These are phyloP conservation scores for Philypnodon macrostomus DNA, from an alignment of 2,797 vertebrate genomes.

Conservation along the genomic window DNA sequence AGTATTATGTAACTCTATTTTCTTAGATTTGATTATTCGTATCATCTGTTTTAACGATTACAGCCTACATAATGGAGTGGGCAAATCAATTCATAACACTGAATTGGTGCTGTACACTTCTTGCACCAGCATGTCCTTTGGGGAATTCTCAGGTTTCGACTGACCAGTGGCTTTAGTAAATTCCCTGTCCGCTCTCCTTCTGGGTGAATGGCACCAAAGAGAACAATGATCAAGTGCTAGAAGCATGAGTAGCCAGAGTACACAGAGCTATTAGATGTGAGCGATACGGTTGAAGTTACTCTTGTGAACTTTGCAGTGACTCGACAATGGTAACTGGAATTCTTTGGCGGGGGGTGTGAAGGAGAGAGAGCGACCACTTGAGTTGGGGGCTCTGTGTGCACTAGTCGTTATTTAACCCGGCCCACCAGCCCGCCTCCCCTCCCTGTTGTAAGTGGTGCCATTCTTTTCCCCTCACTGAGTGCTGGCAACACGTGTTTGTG, in stretches of 20 bases:
- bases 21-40: no score
- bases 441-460: conserved; percentile 61
- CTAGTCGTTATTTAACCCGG: conserved; percentile 56
- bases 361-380: conserved; percentile 47
- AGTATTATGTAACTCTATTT: no score
- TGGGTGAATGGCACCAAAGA: conserved; percentile 57
- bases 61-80: not conserved
- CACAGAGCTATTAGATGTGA: conserved; percentile 71
- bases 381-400: conserved; percentile 27
- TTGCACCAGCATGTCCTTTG: conserved; percentile 56
- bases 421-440: conserved; percentile 48
- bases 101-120: conserved; percentile 23
- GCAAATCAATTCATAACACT: conserved; percentile 3
- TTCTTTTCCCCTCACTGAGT: conserved; percentile 49
- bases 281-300: conserved; percentile 72
- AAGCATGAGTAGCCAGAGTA: conserved; percentile 57
- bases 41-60: no score
- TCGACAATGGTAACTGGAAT: conserved; percentile 31
- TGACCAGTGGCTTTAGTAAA: conserved; percentile 52
- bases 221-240: conserved; percentile 63
- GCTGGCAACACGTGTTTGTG: conserved; percentile 60
- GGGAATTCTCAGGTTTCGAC: conserved; percentile 57
- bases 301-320: conserved; percentile 64
- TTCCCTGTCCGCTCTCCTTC: conserved; percentile 46
- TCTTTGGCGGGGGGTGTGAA: conserved; percentile 19